Evolutionary conservation across 2,888 invertebrate species (phyloP), one percentile per base, ranked within the genome.

Genomic region (Drosophila pseudotalamancana): DNA sequence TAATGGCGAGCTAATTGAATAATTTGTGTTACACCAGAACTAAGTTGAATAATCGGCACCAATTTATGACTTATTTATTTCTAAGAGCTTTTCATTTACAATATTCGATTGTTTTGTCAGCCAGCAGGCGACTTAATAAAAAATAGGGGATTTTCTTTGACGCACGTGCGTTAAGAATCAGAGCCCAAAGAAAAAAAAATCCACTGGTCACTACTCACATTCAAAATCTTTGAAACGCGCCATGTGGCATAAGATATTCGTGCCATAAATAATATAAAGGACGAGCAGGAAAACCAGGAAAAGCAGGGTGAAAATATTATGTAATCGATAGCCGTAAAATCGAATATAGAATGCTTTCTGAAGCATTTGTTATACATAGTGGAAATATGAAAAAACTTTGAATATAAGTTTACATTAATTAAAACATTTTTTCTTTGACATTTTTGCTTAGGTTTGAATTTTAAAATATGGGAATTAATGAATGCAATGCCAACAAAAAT

Each of bases 251-350:
- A 45, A 43, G 49, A 62, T 59, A 68, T 68, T 72, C 48, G 50
- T 59, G 57, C 48, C 61, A 73, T 72, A 73, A 62, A 73, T 72
- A 72, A 69, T 65, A 62, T 42, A 64, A 60, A 60, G 34, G 70
- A 53, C 62, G 50, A 57, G 53, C 49, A 45, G 45, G n/a, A n/a
- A n/a, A n/a, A n/a, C n/a, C 29, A 37, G 40, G n/a, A n/a, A n/a
- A 23, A 39, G 35, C 37, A 25, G 29, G 9, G 14, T 23, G 5
- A 32, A 55, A 34, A 14, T 31, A 19, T 48, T 34, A 16, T 27
- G 29, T 12, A 9, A 49, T 12, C 14, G n/a, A 5, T 14, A 6
- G 6, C 9, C 3, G 1, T n/a, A 40, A 23, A 1, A 18, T 21
- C 62, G 62, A 64, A 49, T 34, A 14, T 6, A 14, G 29, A n/a